Evolutionary conservation across 2,888 invertebrate species (phyloP), one percentile per base, ranked within the genome.

Genomic region (Fragum sueziense): DNA sequence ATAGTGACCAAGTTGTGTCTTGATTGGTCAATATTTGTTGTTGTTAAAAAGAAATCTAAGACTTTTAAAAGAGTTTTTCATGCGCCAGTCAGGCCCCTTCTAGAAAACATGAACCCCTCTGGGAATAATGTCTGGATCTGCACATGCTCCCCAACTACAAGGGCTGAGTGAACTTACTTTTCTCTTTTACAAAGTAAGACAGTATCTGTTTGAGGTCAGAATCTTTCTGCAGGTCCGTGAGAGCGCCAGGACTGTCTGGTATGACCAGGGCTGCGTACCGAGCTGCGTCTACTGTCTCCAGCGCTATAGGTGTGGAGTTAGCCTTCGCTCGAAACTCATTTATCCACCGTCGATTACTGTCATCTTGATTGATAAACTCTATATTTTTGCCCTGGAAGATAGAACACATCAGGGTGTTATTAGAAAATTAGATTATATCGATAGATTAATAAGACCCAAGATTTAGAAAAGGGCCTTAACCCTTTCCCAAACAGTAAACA

Each of bases 281-380:
- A 54, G 92, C 92, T 57, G 93, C 91, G 86, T 94, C 93, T 59
- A 94, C 91, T 11, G 93, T 91, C 75, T 93, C 92, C 51, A 94
- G 87, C n/a, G 91, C 91, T 31, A 93, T 92, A 3, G 93, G 93
- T 52, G 90, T 91, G 2, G 93, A 91, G 75, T 91, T 90, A 1
- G 93, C 86, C 86, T 94, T 94, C 65, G 93, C 92, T n/a, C 92
- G 85, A 76, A 94, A 94, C 79, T 94, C 94, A 85, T 92, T 93
- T 62, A 94, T 88, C 94, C 94, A 94, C 59, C 93, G 87, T 71
- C 93, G 87, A 85, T 93, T 93, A 76, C 91, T 93, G 73, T 94
- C 94, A 90, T 94, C 94, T 83, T 93, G 92, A 31, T 93, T 91
- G 2, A 93, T 90, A 88, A 93, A 93, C 74, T 93, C 93, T 51